phyloP scores from a whole-genome alignment of 2,113 vertebrate species.

The Neopipo cinnamomea region DNA sequence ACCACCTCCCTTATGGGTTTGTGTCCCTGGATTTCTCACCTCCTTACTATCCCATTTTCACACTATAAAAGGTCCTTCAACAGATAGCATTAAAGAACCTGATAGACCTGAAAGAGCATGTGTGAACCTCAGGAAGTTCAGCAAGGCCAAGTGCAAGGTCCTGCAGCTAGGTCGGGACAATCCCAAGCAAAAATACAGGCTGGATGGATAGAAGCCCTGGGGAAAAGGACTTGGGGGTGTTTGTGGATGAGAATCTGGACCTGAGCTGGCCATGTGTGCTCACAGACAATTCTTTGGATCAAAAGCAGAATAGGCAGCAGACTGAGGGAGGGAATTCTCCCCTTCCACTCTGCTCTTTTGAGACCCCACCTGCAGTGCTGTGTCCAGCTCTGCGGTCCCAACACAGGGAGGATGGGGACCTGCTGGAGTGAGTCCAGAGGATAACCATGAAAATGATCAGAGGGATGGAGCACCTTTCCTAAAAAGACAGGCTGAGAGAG shows the following conservation, averaged over 20 bases:
- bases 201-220: neutral
- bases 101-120: neutral
- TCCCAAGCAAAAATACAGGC: neutral
- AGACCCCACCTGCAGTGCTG: neutral
- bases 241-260: neutral
- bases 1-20: fast-evolving
- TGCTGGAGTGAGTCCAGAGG: neutral
- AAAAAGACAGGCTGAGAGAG: neutral
- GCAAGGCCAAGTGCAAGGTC: neutral
- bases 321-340: neutral
- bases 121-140: neutral
- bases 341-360: neutral
- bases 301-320: neutral
- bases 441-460: neutral
- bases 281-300: neutral
- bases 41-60: neutral
- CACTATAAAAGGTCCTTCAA: neutral
- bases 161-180: neutral
- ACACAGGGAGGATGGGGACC: neutral
- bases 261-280: neutral
- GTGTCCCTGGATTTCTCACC: neutral
- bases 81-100: neutral
- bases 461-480: neutral
- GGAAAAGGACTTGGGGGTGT: neutral
- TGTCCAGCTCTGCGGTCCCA: neutral